Conservation (phyloP, 2,888 invertebrate genomes). For the Hirtodrosophila cameraria region DNA sequence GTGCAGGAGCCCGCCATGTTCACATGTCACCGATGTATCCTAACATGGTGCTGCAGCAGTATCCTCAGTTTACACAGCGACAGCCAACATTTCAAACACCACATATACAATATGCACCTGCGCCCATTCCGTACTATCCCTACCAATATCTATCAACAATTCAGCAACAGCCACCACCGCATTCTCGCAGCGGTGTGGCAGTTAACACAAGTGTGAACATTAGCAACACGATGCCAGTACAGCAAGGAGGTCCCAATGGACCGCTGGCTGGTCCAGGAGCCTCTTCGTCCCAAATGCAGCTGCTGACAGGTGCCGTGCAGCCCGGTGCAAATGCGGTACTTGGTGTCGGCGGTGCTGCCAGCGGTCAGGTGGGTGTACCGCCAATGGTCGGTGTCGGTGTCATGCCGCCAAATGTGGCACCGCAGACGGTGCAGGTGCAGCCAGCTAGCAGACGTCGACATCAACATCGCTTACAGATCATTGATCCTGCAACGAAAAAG, state of each 20-base stretch:
- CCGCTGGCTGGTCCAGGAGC: conserved; percentile 74
- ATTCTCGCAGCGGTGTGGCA: conserved; percentile 73
- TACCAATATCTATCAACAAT: conserved; percentile 64
- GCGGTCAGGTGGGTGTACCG: conserved; percentile 73
- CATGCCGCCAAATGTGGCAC: conserved; percentile 56
- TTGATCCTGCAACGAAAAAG: conserved; percentile 85
- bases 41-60: conserved; percentile 78
- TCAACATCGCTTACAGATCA: conserved; percentile 83
- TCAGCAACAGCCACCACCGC: conserved; percentile 71
- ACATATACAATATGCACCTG: conserved; percentile 73
- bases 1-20: conserved; percentile 68
- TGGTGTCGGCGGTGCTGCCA: conserved; percentile 76
- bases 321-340: conserved; percentile 85
- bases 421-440: conserved; percentile 59
- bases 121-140: conserved; percentile 62
- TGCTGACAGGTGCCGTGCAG: conserved; percentile 74
- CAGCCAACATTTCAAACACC: conserved; percentile 74
- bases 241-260: conserved; percentile 77
- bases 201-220: conserved; percentile 70
- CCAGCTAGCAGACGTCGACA: conserved; percentile 76
- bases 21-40: conserved; percentile 78
- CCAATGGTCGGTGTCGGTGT: conserved; percentile 74
- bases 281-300: conserved; percentile 69
- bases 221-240: conserved; percentile 72
- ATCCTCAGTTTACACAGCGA: conserved; percentile 70